Percentiles rank a stretch among this genome's conserved stretches.
Evolutionary conservation across 2,888 invertebrate genomes (phyloP).

Genomic region (Pachymerium ferrugineum): DNA sequence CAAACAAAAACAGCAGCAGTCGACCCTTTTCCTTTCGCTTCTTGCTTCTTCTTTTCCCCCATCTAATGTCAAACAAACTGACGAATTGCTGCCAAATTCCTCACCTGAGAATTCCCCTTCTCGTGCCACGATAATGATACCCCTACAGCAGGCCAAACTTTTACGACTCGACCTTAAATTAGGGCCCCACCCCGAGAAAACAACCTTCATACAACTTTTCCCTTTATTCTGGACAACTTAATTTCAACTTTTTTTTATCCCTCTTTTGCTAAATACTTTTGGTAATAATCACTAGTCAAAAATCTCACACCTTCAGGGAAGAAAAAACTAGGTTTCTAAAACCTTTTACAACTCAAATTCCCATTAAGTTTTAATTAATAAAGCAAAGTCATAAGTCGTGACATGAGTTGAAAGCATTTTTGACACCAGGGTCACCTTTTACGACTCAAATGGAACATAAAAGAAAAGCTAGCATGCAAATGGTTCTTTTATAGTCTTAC

Average conservation of each 20-base stretch:
- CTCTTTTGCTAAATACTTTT: too few relatives aligned
- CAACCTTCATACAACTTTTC: background rate
- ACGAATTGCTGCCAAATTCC: conserved; percentile 27
- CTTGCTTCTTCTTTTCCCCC: background rate
- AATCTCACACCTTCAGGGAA: background rate
- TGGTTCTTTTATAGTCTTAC: conserved; percentile 8
- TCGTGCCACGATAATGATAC: conserved; percentile 25
- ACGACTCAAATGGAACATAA: background rate
- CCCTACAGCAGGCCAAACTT: conserved; percentile 22
- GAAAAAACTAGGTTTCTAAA: background rate
- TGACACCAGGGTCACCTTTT: conserved; percentile 3
- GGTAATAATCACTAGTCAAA: background rate
- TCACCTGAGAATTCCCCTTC: conserved; percentile 19
- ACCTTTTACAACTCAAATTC: background rate
- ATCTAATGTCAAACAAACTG: background rate
- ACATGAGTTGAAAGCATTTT: conserved; percentile 13
- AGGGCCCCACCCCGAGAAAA: conserved; percentile 2
- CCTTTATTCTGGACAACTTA: background rate
- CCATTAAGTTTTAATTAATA: background rate
- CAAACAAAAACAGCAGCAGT: background rate
- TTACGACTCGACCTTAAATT: conserved; percentile 27
- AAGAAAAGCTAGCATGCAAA: conserved; percentile 22
- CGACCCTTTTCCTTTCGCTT: background rate
- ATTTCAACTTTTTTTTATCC: background rate
- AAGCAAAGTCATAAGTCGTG: background rate